Conservation (phyloP, 2,888 invertebrate species). For the Agriopis leucophaearia region DNA sequence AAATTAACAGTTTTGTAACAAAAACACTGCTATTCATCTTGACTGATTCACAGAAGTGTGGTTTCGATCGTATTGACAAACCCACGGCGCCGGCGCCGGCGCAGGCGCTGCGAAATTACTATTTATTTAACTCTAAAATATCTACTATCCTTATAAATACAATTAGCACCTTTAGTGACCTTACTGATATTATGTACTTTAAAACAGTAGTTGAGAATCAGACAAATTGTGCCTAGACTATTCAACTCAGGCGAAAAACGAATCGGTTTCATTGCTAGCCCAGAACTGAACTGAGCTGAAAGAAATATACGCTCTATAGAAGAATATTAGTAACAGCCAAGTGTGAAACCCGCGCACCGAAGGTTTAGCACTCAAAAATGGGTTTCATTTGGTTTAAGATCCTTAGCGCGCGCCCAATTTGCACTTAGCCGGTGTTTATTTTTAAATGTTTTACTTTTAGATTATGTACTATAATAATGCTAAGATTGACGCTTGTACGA, state of each 20-base stretch:
- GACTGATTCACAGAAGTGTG: conserved; percentile 33
- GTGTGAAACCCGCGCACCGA: too few species aligned
- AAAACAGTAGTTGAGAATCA: conserved; percentile 10
- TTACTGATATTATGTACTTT: conserved; percentile 15
- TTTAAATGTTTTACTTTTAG: too few species aligned
- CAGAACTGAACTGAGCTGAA: too few species aligned
- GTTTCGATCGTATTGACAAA: conserved; percentile 36
- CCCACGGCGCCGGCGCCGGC: conserved; percentile 35
- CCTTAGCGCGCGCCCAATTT: too few species aligned
- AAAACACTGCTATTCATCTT: conserved; percentile 28
- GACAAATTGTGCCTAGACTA: background rate
- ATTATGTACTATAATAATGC: too few species aligned
- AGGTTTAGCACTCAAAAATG: too few species aligned
- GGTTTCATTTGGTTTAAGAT: too few species aligned
- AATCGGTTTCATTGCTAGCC: background rate
- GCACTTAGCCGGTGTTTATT: too few species aligned
- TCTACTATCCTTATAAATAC: conserved; percentile 51
- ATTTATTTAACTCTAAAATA: conserved; percentile 46
- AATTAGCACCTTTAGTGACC: conserved; percentile 54
- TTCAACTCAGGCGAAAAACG: background rate
- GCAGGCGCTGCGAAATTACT: conserved; percentile 34
- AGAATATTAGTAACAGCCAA: too few species aligned
- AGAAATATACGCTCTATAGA: too few species aligned
- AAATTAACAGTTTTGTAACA: conserved; percentile 29
- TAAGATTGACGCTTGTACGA: too few species aligned